Base-by-base conservation (phyloP, 2,888 invertebrate species). In the Aphelenchoides bicaudatus region DNA sequence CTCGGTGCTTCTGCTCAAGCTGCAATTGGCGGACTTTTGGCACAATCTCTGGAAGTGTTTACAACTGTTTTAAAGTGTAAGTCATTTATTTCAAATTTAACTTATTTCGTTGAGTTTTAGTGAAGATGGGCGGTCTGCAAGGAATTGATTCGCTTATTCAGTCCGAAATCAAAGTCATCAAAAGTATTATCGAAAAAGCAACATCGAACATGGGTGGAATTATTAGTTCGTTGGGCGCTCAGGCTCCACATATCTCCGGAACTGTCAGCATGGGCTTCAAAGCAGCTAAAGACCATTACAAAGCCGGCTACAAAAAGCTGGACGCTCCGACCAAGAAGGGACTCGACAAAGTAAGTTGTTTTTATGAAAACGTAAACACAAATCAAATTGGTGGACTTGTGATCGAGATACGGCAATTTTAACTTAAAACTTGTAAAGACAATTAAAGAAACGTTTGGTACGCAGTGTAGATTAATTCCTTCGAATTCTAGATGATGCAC, bases 91-190 rank as follows among this genome's bases (percentile, higher is more conserved):
- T n/a, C 25, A n/a, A n/a, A n/a, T 19, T 43, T n/a, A 10, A 10
- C 43, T 6, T 8, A 43, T 43, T 25, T n/a, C 34, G 10, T n/a
- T n/a, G 16, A 19, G 6, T 43, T 43, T 19, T 25, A 43, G 43
- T 43, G 10, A 43, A 43, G 25, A 10, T 43, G 6, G 43, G 43
- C 23, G 43, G 16, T n/a, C 16, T 10, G 23, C 8, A 43, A n/a
- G 10, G 16, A 6, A 25, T 25, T 8, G 21, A 19, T 21, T 19
- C 43, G 23, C 10, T 43, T 6, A 6, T 43, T 8, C 8, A n/a
- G 6, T 6, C 8, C 43, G 43, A 43, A 43, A 21, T 10, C 43
- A 43, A 43, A 43, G 10, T 43, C 21, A 43, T 43, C 43, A 43
- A 43, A n/a, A 8, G 21, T 19, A 43, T 43, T 8, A 6, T 43